Percentiles rank a stretch among this genome's conserved stretches.
Conservation (phyloP, 2,113 vertebrate species). For the Numida meleagris region DNA sequence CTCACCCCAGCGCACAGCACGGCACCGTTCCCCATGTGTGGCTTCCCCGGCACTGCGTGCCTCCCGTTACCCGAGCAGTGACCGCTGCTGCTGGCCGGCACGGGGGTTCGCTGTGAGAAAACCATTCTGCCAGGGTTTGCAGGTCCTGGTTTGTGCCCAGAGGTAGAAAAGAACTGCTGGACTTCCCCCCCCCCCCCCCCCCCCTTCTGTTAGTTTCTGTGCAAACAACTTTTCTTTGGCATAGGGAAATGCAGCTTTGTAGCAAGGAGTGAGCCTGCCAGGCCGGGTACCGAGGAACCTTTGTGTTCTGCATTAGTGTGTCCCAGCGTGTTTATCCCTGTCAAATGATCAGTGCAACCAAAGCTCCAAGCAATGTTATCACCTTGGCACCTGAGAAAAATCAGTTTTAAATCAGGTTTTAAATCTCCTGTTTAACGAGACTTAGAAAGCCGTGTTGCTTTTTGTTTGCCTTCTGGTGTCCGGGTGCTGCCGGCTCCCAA, state of each 20-base stretch:
- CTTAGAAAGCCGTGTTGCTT: neutral
- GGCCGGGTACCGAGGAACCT: neutral
- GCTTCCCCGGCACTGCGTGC: neutral
- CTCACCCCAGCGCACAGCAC: too few relatives aligned
- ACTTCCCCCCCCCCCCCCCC: too few relatives aligned
- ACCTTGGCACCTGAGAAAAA: constrained; percentile 38
- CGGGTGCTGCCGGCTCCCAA: neutral
- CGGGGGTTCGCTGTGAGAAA: neutral
- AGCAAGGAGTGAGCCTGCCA: neutral
- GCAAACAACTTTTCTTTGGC: neutral
- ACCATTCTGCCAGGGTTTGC: constrained; percentile 17
- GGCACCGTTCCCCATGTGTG: rapidly evolving
- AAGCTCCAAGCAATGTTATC: constrained; percentile 12
- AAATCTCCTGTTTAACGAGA: constrained; percentile 6
- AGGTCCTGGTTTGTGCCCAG: neutral
- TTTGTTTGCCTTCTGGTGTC: neutral
- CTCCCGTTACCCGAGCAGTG: neutral
- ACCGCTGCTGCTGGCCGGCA: neutral
- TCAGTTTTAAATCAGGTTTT: too few relatives aligned
- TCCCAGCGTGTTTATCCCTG: constrained; percentile 28
- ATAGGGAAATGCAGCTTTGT: neutral
- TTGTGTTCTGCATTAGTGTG: neutral
- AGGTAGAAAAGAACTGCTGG: neutral
- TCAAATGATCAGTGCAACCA: constrained; percentile 40
- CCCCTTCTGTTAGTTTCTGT: too few relatives aligned